Evolutionary conservation across 1,140 invertebrate genomes (phyloP), one percentile per base, ranked within the genome.

Genomic region (Augochlora pura): DNA sequence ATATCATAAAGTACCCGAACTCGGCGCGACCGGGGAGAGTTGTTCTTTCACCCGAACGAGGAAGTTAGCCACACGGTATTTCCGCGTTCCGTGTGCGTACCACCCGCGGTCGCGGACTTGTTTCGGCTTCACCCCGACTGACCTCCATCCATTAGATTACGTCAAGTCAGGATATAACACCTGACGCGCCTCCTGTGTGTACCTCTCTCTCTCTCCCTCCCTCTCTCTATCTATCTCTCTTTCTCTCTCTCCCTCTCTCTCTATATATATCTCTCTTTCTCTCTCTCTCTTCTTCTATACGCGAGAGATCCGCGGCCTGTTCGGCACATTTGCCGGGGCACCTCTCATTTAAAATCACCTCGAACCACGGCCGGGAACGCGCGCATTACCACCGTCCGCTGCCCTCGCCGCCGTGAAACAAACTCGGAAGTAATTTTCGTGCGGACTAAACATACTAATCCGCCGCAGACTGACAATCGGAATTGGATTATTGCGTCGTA

Each of bases 81-180:
- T 87, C 83, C 83, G 83, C 80, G 80, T 85, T 83, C 80, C 74
- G 52, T 52, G 52, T 80, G 74, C 80, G 66, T 81, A 81, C 75
- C 72, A 78, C 81, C 82, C 77, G 72, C 71, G 23, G 72, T 57
- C 49, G 39, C 65, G 67, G 67, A 83, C 76, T 87, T 76, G 76
- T 81, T 82, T 81, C 68, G 65, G 79, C 60, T 73, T 86, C 76
- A 84, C 78, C 81, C 57, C 70, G 72, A 85, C 77, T 83, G 75
- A 85, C 81, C 83, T 85, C 73, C 71, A 82, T 84, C 84, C 81
- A 74, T 84, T 86, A 84, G 77, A 86, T 83, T 84, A 78, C 66
- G 74, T 85, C 80, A 63, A 77, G 64, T 49, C 59, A 42, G 64
- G 52, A 72, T 39, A 25, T 75, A 73, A 62, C 70, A 67, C 69